phyloP scores from a whole-genome alignment of 2,888 invertebrate genomes.

The Poecilobothrus nobilitatus region DNA sequence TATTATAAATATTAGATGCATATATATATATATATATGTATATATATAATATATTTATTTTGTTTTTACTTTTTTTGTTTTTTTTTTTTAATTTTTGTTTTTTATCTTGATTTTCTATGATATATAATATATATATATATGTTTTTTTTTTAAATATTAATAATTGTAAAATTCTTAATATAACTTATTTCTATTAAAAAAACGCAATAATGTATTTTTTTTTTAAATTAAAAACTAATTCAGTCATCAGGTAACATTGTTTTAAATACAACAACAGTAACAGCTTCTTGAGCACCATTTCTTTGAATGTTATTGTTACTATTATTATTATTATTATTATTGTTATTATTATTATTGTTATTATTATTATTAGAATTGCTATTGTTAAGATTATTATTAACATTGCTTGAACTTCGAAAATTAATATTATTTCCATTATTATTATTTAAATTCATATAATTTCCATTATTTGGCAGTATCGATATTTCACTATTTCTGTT shows the following conservation, averaged over 20 bases:
- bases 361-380: slow-evolving; percentile 18
- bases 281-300: slow-evolving; percentile 32
- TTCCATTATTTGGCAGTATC: slow-evolving; percentile 2
- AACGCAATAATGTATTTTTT: slow-evolving; percentile 5
- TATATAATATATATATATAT: neutral
- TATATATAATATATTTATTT: neutral
- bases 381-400: slow-evolving; percentile 17
- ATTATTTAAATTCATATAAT: slow-evolving; percentile 20
- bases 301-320: slow-evolving; percentile 25
- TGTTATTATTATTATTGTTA: slow-evolving; percentile 15
- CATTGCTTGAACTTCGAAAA: slow-evolving; percentile 12
- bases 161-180: neutral
- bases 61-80: neutral
- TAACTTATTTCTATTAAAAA: neutral
- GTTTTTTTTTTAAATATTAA: neutral
- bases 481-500: slow-evolving; percentile 12
- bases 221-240: slow-evolving; percentile 32
- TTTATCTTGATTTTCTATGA: neutral
- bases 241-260: slow-evolving; percentile 47
- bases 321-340: slow-evolving; percentile 22
- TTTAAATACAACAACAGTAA: slow-evolving; percentile 47
- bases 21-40: neutral
- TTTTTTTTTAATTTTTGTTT: neutral
- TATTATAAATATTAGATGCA: neutral
- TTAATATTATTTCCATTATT: slow-evolving; percentile 12